These are phyloP conservation scores for Scatophagus argus DNA, from an alignment of 2,113 vertebrate genomes.

Conservation along the genomic window DNA sequence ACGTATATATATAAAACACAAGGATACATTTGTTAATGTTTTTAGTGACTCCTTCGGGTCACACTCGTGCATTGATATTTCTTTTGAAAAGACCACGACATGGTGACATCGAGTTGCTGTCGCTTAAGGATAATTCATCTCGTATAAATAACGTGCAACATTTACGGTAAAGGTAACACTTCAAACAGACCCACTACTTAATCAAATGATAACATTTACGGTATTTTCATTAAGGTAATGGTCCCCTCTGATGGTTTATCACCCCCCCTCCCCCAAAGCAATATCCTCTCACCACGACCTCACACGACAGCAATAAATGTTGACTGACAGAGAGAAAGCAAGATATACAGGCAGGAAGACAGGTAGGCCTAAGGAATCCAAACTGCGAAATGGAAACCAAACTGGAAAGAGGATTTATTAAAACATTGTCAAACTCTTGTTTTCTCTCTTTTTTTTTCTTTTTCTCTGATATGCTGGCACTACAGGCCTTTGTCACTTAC, in stretches of 20 bases:
- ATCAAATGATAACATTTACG: constrained; percentile 73
- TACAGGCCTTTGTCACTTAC: not conserved
- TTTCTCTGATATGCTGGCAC: not conserved
- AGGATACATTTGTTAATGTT: too few relatives aligned
- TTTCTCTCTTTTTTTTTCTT: not conserved
- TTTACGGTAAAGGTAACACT: constrained; percentile 54
- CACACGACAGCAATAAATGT: constrained; percentile 72
- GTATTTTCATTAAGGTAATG: constrained; percentile 84
- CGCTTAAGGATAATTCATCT: constrained; percentile 37
- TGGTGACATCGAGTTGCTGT: constrained; percentile 46
- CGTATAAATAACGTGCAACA: constrained; percentile 17
- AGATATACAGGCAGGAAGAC: constrained; percentile 6
- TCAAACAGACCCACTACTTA: constrained; percentile 53
- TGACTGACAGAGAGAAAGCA: constrained; percentile 37
- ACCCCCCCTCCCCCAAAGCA: constrained; percentile 62
- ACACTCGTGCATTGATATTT: not conserved
- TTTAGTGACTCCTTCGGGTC: too few relatives aligned
- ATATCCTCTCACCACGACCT: constrained; percentile 70
- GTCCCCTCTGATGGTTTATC: constrained; percentile 75
- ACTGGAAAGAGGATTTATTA: not conserved
- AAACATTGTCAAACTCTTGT: not conserved
- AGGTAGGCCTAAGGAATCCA: not conserved
- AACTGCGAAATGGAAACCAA: not conserved
- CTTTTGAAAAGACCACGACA: constrained; percentile 8
- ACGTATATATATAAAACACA: too few relatives aligned